These are phyloP conservation scores for Acanthosepion pharaonis DNA, from an alignment of 2,888 invertebrate genomes.

Conservation along the genomic window DNA sequence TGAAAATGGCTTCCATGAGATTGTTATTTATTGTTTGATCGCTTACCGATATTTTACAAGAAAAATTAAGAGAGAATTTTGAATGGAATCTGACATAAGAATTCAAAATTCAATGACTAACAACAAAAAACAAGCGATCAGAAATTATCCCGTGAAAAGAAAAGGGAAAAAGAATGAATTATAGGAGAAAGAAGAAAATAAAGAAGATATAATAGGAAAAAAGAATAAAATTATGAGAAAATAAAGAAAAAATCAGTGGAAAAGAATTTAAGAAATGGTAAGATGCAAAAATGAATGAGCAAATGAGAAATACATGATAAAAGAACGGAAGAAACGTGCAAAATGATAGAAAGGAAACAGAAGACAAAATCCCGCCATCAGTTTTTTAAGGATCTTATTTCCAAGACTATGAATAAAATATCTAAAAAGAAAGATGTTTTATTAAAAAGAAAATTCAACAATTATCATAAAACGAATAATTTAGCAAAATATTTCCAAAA, in stretches of 20 bases:
- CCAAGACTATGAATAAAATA: not conserved
- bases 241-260: not conserved
- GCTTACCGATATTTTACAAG: not conserved
- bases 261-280: not conserved
- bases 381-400: not conserved
- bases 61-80: not conserved
- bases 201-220: not conserved
- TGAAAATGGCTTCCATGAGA: not conserved
- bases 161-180: not conserved
- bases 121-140: not conserved
- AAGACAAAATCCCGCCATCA: not conserved
- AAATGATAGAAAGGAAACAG: not conserved
- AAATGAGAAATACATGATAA: not conserved
- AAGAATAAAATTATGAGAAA: not conserved
- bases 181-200: not conserved
- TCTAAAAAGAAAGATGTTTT: not conserved
- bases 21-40: not conserved
- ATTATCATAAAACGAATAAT: not conserved
- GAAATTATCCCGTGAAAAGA: not conserved
- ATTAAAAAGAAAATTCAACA: not conserved
- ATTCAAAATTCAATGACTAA: not conserved
- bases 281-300: not conserved
- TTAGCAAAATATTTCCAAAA: not conserved
- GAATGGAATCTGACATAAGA: not conserved
- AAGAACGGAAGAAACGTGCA: not conserved